Base-by-base conservation (phyloP, 2,113 vertebrate genomes). In the Rhinoptilus africanus region DNA sequence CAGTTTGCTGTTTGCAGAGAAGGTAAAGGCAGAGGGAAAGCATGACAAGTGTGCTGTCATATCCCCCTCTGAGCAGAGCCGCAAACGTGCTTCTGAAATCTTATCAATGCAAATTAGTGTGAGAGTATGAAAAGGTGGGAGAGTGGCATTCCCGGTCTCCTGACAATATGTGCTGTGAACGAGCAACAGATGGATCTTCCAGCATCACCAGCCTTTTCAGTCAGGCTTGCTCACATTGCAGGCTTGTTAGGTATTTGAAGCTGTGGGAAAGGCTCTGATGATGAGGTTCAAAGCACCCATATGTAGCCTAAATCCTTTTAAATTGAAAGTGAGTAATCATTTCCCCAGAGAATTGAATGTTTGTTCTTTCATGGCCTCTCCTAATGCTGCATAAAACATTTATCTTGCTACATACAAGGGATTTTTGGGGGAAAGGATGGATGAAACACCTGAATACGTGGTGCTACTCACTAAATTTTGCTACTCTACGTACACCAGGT, bases 111-210 rank as follows among this genome's bases (percentile, higher is more conserved):
- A 76, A 37, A 81, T 60, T 53, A 75, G 35, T 18, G 22, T 4
- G 18, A 78, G 48, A 82, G 39, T 19, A 64, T 22, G 57, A 72
- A 85, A 93, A 93, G 76, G 69, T 78, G 57, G 34, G 60, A 85
- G 32, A 89, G 43, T 64, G 73, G 86, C 69, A 62, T 82, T 96
- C 73, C 84, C 4, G 1, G 27, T 87, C 78, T 84, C 34, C 64
- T 91, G 77, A 68, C 83, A 94, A 60, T 60, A 91, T 47, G 69
- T 89, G 83, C 80, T 92, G 91, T 4, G 69, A 95, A 85, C 0
- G 47, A 94, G 56, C 50, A 82, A 94, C 91, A 97, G 83, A 97
- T 85, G 91, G 89, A 91, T 35, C 62, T 41, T 75, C 17, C 73
- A 72, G 37, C 68, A 85, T 10, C 64, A 64, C 22, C 57, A 93